phyloP scores from a whole-genome alignment of 2,797 vertebrate species.

The Jordanella pulchra region DNA sequence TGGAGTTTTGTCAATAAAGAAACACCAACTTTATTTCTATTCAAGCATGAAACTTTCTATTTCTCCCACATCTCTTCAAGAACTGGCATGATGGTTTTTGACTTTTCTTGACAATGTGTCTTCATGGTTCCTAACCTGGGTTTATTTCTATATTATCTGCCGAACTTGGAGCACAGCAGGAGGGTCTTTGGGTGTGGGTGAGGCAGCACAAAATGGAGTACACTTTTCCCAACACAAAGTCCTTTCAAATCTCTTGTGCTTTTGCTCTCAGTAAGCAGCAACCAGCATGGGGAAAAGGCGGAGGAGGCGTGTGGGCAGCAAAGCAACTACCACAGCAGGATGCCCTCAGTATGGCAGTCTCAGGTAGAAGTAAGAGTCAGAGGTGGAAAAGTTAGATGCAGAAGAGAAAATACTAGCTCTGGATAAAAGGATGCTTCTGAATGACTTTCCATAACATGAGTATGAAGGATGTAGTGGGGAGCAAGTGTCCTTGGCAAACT shows the following conservation, averaged over 20 bases:
- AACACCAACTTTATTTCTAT: slow-evolving; percentile 12
- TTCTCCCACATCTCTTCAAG: slow-evolving; percentile 17
- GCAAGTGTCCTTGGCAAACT: slow-evolving; percentile 55
- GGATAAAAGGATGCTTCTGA: slow-evolving; percentile 4
- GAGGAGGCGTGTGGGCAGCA: slow-evolving; percentile 25
- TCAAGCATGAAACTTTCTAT: slow-evolving; percentile 21
- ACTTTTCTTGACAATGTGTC: slow-evolving; percentile 36
- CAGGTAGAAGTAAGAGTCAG: slow-evolving; percentile 18
- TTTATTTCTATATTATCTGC: slow-evolving; percentile 31
- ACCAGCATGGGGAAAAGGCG: slow-evolving; percentile 27
- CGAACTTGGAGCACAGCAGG: slow-evolving; percentile 51
- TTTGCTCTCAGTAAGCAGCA: slow-evolving; percentile 42
- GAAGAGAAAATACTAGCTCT: slow-evolving; percentile 9
- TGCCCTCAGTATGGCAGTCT: slow-evolving; percentile 31
- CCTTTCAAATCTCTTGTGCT: slow-evolving; percentile 53
- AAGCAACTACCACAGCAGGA: slow-evolving; percentile 45
- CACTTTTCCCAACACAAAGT: slow-evolving; percentile 24
- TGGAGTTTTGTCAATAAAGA: slow-evolving; percentile 13
- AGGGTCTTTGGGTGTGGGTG: slow-evolving; percentile 11
- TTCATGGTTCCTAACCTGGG: slow-evolving; percentile 31
- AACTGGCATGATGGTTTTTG: slow-evolving; percentile 28
- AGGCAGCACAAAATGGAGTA: slow-evolving; percentile 27
- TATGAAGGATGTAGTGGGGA: slow-evolving; percentile 1
- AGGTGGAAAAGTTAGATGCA: slow-evolving; percentile 23
- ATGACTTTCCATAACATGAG: slow-evolving; percentile 18